Percentiles rank a stretch among this genome's conserved stretches.
These are phyloP conservation scores for Myotis brandtii DNA, from an alignment of 2,113 vertebrate species.

Conservation along the genomic window DNA sequence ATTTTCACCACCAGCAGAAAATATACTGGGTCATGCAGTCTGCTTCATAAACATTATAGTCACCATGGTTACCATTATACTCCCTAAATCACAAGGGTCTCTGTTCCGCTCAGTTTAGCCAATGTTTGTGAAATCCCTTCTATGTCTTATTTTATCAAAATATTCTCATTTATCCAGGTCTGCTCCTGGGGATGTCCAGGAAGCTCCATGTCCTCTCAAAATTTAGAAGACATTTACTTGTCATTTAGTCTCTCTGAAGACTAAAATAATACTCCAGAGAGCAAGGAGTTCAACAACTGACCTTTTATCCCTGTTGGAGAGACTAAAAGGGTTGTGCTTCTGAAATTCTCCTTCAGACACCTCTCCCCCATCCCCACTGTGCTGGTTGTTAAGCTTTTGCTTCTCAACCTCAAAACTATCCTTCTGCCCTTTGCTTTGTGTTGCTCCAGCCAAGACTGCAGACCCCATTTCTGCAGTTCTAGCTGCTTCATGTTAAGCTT, in stretches of 20 bases:
- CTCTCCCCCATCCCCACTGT: background rate
- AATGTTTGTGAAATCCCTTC: conserved; percentile 32
- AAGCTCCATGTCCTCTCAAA: background rate
- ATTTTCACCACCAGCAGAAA: conserved; percentile 46
- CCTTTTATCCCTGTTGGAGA: conserved; percentile 40
- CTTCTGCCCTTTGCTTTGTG: background rate
- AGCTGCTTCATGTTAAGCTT: background rate
- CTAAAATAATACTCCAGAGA: conserved; percentile 37
- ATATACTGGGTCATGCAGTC: conserved; percentile 37
- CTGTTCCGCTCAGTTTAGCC: background rate
- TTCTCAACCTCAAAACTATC: background rate
- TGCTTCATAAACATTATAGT: conserved; percentile 46
- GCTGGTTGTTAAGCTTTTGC: background rate
- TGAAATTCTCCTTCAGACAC: background rate
- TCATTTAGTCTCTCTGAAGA: conserved; percentile 27
- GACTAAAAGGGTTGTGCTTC: background rate
- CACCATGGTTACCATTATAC: conserved; percentile 33
- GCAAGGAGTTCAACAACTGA: background rate
- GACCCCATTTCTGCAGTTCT: background rate
- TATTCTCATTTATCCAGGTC: conserved; percentile 13
- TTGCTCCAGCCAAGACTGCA: background rate
- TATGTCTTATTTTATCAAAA: conserved; percentile 21
- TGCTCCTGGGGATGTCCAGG: background rate
- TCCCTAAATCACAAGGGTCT: background rate
- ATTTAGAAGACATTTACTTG: conserved; percentile 10